Evolutionary conservation across 2,113 vertebrate genomes (phyloP), one percentile per base, ranked within the genome.

Genomic region (Ondatra zibethicus): DNA sequence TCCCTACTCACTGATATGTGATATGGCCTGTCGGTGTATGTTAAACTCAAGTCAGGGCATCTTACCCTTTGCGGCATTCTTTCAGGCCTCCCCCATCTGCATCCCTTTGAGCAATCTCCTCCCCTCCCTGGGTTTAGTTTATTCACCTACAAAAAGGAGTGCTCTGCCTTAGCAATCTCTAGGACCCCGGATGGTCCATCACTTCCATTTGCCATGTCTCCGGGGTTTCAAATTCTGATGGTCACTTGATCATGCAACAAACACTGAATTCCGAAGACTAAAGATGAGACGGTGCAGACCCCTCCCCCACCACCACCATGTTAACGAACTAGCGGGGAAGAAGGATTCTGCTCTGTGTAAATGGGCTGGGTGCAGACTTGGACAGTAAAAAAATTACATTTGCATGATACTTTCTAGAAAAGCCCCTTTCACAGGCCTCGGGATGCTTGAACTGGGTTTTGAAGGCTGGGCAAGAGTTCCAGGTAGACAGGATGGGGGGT

Each of bases 81-180:
- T 81, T 96, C 92, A 45, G 25, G 17, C 16, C 17, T 89, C 58
- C 66, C 39, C 66, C 39, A 42, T 42, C 65, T 29, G n/a, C n/a
- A 19, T 75, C 42, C 36, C 70, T 94, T 39, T 72, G 45, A 86
- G 39, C 27, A 88, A 78, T 89, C 63, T 89, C 73, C 39, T 82
- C 16, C 55, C 70, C 31, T 61, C 47, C 65, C 92, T 76, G 52
- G 91, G 39, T 85, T 97, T 90, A 52, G 58, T 77, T 88, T 95
- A 50, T 52, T 42, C 14, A 72, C 9, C 63, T 82, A 11, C 33
- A 78, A 61, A 93, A 96, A 75, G 73, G 5, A 45, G 19, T 39
- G 6, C 23, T 72, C 70, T 80, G 45, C 73, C 16, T 65, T n/a
- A n/a, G 61, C 65, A 21, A 39, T 76, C 61, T 55, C 82, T 55